Evolutionary conservation across 2,113 vertebrate species (phyloP), one percentile per base, ranked within the genome.

Genomic region (Mesocricetus auratus): DNA sequence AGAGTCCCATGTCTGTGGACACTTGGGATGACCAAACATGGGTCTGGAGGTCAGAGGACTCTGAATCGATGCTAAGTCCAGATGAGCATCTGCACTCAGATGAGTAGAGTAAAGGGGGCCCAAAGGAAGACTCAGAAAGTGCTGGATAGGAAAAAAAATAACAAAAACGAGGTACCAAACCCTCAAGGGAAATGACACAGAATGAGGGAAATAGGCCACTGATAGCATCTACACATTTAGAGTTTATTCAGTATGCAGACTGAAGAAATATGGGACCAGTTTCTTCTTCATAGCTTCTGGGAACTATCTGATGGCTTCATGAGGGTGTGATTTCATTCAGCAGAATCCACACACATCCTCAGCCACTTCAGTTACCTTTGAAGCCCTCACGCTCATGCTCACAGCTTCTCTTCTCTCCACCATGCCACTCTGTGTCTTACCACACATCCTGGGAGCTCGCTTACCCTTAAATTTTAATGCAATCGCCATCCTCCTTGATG

Each of bases 381-480:
- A 29, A 2, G 21, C 0, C 29, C 26, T 10, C 4, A 19, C 0
- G 6, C 7, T 15, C 2, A 0, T 0, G 8, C 16, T 62, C 45
- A 82, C 0, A 6, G 0, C 15, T 7, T 4, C 33, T 17, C 6
- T 15, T 36, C 15, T 29, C 50, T 10, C 9, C 45, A 50, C 6
- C 10, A 2, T 42, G 73, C 4, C 7, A 50, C 3, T 3, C 24
- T 22, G 1, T 39, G 47, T 4, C 39, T 50, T 11, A 58, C 5
- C 85, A 60, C 7, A 71, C 31, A 17, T 24, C 17, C 39, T n/a
- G 3, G 4, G 4, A 77, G 26, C 16, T 19, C 45, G 60, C 22
- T 31, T 47, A 77, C 24, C 16, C 66, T 26, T 64, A 10, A 10
- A 26, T 21, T 60, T 22, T 5, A 39, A 62, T 3, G 11, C 15